Conservation (phyloP, 2,797 vertebrate genomes). For the Cichlasoma orientale region DNA sequence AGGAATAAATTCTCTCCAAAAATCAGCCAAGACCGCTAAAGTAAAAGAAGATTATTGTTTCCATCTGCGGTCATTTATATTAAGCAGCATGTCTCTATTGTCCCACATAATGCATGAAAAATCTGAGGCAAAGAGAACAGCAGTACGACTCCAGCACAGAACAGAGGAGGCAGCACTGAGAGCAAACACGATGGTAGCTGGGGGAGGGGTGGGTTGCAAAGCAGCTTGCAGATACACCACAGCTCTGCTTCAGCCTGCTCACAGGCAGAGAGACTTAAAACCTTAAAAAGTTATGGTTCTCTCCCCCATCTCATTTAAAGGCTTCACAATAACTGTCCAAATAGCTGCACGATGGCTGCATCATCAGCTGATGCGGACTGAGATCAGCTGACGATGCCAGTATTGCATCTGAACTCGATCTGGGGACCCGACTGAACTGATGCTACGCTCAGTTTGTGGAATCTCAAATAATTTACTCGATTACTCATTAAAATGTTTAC, state of each 20-base stretch:
- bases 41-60: not conserved
- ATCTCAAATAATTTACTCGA: not conserved
- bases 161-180: not conserved
- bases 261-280: not conserved
- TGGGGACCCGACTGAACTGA: not conserved
- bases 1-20: not conserved
- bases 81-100: not conserved
- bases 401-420: not conserved
- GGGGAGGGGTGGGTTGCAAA: not conserved
- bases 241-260: not conserved
- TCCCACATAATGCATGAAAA: not conserved
- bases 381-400: not conserved
- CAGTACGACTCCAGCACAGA: not conserved
- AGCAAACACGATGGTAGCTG: not conserved
- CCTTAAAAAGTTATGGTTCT: no score
- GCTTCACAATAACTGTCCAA: no score
- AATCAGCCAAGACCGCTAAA: rapidly evolving
- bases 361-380: no score
- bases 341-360: no score
- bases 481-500: not conserved
- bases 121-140: not conserved
- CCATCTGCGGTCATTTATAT: not conserved
- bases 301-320: no score
- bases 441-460: not conserved
- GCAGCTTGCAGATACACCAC: not conserved